Evolutionary conservation across 2,113 vertebrate genomes (phyloP).

Genomic region (Pedionomus torquatus): DNA sequence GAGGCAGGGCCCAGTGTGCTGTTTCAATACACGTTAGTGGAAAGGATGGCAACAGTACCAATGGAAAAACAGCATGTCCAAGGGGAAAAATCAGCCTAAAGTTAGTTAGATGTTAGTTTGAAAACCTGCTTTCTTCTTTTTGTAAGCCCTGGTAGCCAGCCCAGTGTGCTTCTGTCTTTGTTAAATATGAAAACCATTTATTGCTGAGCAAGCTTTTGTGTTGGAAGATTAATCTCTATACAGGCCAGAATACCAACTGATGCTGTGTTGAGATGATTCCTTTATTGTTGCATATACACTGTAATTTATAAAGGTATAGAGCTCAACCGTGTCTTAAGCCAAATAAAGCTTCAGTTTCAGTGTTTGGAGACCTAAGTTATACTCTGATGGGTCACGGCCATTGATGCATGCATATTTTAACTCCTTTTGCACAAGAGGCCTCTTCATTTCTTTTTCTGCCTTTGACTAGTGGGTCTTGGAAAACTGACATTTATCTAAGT

Average conservation of each 20-base stretch:
- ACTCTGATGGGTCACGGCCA: conserved; percentile 42
- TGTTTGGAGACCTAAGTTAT: conserved; percentile 68
- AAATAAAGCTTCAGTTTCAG: conserved; percentile 68
- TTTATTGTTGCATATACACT: conserved; percentile 58
- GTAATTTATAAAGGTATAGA: conserved; percentile 61
- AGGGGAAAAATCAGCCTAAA: neutral
- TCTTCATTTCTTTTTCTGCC: conserved; percentile 61
- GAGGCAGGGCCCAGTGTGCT: neutral
- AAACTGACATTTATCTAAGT: conserved; percentile 48
- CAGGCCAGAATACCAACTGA: conserved; percentile 6
- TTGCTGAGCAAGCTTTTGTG: conserved; percentile 51
- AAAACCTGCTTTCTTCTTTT: conserved; percentile 38
- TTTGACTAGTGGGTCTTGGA: conserved; percentile 30
- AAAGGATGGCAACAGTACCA: neutral
- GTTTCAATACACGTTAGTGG: neutral
- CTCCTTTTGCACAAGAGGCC: conserved; percentile 62
- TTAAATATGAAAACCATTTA: conserved; percentile 38
- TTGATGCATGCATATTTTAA: conserved; percentile 51
- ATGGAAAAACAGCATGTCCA: neutral
- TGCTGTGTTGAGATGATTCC: conserved; percentile 37
- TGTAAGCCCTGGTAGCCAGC: conserved; percentile 33
- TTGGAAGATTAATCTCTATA: conserved; percentile 5
- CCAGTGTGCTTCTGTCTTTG: conserved; percentile 5
- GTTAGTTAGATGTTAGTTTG: neutral
- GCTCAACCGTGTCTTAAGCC: conserved; percentile 64